Percentiles rank a stretch among this genome's conserved stretches.
Conservation (phyloP, 1,140 invertebrate species). For the Hydropsyche tenuis region DNA sequence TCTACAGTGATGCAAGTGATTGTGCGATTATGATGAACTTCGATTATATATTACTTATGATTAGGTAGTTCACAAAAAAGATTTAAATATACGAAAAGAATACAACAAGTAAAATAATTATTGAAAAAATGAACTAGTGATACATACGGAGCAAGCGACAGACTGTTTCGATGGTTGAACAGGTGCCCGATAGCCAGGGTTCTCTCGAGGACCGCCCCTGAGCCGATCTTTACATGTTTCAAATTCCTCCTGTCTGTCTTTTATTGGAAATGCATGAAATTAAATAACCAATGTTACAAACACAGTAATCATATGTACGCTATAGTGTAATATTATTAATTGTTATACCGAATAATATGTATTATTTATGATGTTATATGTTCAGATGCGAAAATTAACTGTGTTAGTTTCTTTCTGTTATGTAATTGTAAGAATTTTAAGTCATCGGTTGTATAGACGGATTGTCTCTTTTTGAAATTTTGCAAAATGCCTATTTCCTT, state of each 20-base stretch:
- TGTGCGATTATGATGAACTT: slow-evolving; percentile 27
- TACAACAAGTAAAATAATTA: slow-evolving; percentile 26
- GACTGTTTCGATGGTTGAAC: slow-evolving; percentile 40
- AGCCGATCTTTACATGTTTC: slow-evolving; percentile 4
- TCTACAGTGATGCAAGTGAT: slow-evolving; percentile 41
- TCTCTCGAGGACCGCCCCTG: slow-evolving; percentile 37
- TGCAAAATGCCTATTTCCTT: too few relatives aligned
- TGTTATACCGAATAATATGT: neutral
- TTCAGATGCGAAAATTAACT: too few relatives aligned
- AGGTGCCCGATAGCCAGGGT: slow-evolving; percentile 46
- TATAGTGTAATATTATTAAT: slow-evolving; percentile 19
- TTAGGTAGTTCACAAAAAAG: slow-evolving; percentile 49
- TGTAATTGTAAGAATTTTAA: too few relatives aligned
- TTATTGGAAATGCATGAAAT: neutral
- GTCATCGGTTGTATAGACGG: too few relatives aligned
- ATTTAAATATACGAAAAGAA: slow-evolving; percentile 17
- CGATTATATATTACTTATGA: slow-evolving; percentile 47
- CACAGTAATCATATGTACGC: neutral
- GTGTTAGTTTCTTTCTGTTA: too few relatives aligned
- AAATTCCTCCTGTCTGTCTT: neutral
- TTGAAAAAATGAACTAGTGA: slow-evolving; percentile 35
- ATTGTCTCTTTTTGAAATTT: too few relatives aligned
- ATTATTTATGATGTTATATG: slow-evolving; percentile 19
- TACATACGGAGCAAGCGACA: slow-evolving; percentile 1
- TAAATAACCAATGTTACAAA: slow-evolving; percentile 14